Evolutionary conservation across 2,113 vertebrate genomes (phyloP).

Genomic region (Neogale vison): DNA sequence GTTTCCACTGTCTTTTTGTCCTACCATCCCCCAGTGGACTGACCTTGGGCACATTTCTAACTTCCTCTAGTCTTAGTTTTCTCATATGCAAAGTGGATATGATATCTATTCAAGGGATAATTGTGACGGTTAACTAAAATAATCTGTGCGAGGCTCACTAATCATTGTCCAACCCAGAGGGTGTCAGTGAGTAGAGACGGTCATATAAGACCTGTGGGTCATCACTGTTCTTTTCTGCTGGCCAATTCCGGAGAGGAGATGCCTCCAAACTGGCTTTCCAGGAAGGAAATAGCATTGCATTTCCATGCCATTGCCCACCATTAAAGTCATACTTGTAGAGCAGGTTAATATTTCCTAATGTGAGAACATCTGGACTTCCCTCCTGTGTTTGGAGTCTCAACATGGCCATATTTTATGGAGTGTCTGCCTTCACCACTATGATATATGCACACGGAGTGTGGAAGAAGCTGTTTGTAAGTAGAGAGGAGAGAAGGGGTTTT

Average conservation of each 20-base stretch:
- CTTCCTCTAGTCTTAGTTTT: not conserved
- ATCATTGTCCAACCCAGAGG: not conserved
- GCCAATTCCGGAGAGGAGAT: slow-evolving; percentile 64
- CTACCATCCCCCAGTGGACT: not conserved
- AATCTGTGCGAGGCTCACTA: not conserved
- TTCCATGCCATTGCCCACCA: not conserved
- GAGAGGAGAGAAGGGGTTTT: not conserved
- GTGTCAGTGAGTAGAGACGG: not conserved
- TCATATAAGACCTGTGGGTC: slow-evolving; percentile 60
- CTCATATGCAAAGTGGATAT: not conserved
- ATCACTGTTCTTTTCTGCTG: slow-evolving; percentile 72
- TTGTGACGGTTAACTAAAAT: not conserved
- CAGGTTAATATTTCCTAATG: slow-evolving; percentile 1
- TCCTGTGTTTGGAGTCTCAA: not conserved
- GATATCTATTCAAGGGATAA: not conserved
- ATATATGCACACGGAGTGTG: rapidly evolving
- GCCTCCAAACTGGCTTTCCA: slow-evolving; percentile 73
- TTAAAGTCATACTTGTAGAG: slow-evolving; percentile 8
- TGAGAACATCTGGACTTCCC: not conserved
- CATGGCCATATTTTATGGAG: not conserved
- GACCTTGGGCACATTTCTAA: not conserved
- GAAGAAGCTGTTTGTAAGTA: not conserved
- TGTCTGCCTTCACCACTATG: not conserved
- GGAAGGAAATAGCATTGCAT: slow-evolving; percentile 40
- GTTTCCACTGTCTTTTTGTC: not conserved